Conservation (phyloP, 2,797 vertebrate genomes). For the Myotis daubentonii region DNA sequence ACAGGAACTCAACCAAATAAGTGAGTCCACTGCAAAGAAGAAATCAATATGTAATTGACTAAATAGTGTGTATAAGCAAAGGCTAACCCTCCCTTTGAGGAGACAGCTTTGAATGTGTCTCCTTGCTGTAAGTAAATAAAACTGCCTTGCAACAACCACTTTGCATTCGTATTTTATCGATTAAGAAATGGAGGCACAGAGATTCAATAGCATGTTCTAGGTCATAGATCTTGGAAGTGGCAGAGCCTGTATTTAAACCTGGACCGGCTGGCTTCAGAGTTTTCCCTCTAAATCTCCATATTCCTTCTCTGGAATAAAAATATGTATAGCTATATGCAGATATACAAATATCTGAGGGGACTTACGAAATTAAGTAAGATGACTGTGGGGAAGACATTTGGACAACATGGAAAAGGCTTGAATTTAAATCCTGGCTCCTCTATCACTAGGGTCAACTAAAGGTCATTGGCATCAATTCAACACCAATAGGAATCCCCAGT, state of each 20-base stretch:
- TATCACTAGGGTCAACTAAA: neutral
- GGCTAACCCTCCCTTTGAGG: neutral
- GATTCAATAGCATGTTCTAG: neutral
- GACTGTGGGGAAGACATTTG: neutral
- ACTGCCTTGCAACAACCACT: neutral
- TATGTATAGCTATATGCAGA: neutral
- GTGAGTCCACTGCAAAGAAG: neutral
- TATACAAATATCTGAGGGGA: neutral
- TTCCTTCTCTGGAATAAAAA: neutral
- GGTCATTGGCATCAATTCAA: neutral
- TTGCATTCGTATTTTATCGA: neutral
- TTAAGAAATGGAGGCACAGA: neutral
- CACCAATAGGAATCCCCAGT: neutral
- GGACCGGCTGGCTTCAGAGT: neutral
- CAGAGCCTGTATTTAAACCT: neutral
- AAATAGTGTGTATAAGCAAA: neutral
- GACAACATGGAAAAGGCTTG: neutral
- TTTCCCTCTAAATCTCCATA: neutral
- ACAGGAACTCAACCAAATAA: neutral
- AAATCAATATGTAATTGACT: neutral
- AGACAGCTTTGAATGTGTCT: neutral
- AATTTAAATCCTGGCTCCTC: neutral
- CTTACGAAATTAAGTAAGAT: neutral
- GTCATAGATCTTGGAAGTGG: neutral
- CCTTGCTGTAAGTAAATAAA: neutral